Evolutionary conservation across 1,140 invertebrate species (phyloP).

Genomic region (Drepana arcuata): DNA sequence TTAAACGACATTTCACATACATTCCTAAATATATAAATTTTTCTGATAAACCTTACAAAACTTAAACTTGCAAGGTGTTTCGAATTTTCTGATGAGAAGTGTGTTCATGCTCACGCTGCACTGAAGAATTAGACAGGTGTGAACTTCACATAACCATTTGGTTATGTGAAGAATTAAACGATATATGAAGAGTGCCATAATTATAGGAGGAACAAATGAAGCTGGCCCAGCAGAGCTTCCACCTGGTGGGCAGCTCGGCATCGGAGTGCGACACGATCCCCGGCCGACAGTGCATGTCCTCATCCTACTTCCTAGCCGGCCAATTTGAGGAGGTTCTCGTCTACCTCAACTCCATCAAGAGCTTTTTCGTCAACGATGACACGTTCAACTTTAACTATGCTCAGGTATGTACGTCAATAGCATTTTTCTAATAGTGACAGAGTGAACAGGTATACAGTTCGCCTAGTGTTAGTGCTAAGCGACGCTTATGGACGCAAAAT

Average conservation of each 20-base stretch:
- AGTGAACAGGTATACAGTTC: too few relatives aligned
- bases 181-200: background rate
- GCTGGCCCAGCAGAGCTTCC: constrained; percentile 96
- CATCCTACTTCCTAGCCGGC: constrained; percentile 93
- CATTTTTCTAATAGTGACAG: background rate
- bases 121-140: too few relatives aligned
- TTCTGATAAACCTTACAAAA: too few relatives aligned
- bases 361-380: constrained; percentile 95
- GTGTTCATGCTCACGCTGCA: too few relatives aligned
- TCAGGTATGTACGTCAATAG: constrained; percentile 80
- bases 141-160: too few relatives aligned
- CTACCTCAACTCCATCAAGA: constrained; percentile 97
- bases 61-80: too few relatives aligned
- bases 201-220: constrained; percentile 92
- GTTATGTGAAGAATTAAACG: too few relatives aligned
- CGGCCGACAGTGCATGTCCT: constrained; percentile 97
- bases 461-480: too few relatives aligned
- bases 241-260: constrained; percentile 94
- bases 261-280: constrained; percentile 96
- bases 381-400: constrained; percentile 98
- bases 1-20: too few relatives aligned
- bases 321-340: constrained; percentile 97
- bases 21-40: too few relatives aligned
- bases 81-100: too few relatives aligned
- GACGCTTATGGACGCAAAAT: too few relatives aligned